Conservation (phyloP, 2,888 invertebrate genomes). For the Lasius platythorax region DNA sequence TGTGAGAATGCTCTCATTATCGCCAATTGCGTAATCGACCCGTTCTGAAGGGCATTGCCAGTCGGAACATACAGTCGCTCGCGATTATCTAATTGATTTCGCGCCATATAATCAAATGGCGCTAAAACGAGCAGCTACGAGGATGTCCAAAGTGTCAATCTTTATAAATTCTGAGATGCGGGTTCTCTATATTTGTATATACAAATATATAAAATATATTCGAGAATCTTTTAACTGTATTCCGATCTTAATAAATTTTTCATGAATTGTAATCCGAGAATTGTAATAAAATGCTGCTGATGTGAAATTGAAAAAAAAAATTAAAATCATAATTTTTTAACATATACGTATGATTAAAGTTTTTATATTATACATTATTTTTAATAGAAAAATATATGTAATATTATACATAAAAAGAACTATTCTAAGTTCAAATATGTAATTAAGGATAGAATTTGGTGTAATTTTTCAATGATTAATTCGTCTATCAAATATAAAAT, state of each 20-base stretch:
- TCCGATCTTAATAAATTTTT: background rate
- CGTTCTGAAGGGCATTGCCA: conserved; percentile 66
- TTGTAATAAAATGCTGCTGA: background rate
- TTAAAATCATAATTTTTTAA: background rate
- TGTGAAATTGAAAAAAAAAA: background rate
- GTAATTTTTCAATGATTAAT: background rate
- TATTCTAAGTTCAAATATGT: background rate
- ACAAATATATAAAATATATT: background rate
- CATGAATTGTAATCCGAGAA: background rate
- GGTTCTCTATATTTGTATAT: no score
- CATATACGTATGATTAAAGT: background rate
- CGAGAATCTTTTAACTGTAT: background rate
- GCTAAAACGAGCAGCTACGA: conserved; percentile 59
- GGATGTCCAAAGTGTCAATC: conserved; percentile 41
- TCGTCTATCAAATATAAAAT: no score
- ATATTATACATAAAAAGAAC: no score
- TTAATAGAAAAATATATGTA: background rate
- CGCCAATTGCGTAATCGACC: conserved; percentile 66
- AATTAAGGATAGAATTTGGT: background rate
- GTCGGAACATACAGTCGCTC: conserved; percentile 49
- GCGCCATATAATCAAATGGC: conserved; percentile 68
- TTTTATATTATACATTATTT: background rate
- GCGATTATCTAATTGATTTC: conserved; percentile 71
- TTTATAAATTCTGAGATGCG: conserved; percentile 33
- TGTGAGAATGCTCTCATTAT: conserved; percentile 57